Percentiles rank a stretch among this genome's conserved stretches.
phyloP scores from a whole-genome alignment of 2,888 invertebrate species.

The Pristionchus entomophagus region DNA sequence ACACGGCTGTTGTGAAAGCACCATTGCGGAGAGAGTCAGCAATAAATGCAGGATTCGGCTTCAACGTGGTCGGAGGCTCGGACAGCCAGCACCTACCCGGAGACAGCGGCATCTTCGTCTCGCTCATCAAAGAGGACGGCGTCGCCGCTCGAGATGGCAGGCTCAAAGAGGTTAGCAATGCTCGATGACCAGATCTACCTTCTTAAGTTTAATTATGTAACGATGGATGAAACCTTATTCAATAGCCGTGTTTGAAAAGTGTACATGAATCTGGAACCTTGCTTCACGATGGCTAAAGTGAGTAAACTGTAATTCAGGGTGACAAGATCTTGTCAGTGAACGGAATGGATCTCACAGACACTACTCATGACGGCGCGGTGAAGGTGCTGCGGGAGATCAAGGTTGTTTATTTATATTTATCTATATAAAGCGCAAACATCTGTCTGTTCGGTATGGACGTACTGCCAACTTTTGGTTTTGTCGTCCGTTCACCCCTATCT shows the following conservation, averaged over 20 bases:
- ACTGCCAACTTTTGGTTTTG: too few relatives aligned
- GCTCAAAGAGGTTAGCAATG: conserved; percentile 74
- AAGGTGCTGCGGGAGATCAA: conserved; percentile 46
- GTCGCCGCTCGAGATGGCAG: conserved; percentile 76
- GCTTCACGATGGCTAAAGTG: too few relatives aligned
- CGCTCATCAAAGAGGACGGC: conserved; percentile 77
- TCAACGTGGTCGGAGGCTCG: conserved; percentile 78
- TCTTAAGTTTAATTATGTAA: too few relatives aligned
- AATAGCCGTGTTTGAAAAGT: too few relatives aligned
- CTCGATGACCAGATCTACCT: not conserved
- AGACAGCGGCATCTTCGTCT: conserved; percentile 77
- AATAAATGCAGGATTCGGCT: conserved; percentile 79
- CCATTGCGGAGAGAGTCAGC: too few relatives aligned
- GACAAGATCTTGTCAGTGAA: conserved; percentile 54
- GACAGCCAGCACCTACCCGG: conserved; percentile 76
- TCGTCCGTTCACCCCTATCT: too few relatives aligned
- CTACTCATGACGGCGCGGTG: conserved; percentile 67
- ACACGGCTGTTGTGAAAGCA: too few relatives aligned
- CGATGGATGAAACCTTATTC: not conserved
- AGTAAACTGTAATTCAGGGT: not conserved
- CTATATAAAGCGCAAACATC: too few relatives aligned
- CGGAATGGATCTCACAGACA: conserved; percentile 57
- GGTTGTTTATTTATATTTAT: too few relatives aligned
- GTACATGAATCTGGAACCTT: too few relatives aligned
- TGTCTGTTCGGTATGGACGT: too few relatives aligned